Evolutionary conservation across 2,888 invertebrate genomes (phyloP).

Genomic region (Drosophila merina): DNA sequence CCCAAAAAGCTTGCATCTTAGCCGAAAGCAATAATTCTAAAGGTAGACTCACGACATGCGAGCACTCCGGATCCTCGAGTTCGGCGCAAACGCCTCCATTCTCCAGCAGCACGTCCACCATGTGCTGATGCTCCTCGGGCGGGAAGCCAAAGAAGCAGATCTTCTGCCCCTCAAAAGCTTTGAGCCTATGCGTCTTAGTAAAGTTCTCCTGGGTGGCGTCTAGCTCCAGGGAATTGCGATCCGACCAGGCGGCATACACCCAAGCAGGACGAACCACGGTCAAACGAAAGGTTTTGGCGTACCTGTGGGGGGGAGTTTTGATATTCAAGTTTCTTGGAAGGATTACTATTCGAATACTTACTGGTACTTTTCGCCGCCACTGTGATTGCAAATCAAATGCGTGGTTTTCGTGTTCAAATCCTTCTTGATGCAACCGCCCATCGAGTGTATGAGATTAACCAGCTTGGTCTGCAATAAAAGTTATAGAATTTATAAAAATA

Average conservation of each 20-base stretch:
- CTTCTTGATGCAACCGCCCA: slow-evolving; percentile 97
- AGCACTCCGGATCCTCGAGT: slow-evolving; percentile 92
- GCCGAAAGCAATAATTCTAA: neutral
- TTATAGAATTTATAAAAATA: neutral
- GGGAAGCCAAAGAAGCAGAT: slow-evolving; percentile 96
- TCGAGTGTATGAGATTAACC: slow-evolving; percentile 95
- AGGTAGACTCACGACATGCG: slow-evolving; percentile 93
- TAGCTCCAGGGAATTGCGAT: slow-evolving; percentile 88
- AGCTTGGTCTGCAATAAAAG: slow-evolving; percentile 88
- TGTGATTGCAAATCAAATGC: slow-evolving; percentile 95
- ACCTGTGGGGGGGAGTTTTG: slow-evolving; percentile 80
- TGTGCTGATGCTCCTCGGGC: slow-evolving; percentile 94
- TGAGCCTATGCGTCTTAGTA: slow-evolving; percentile 90
- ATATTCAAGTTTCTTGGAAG: too few species aligned
- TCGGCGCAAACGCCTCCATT: slow-evolving; percentile 93
- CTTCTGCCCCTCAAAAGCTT: slow-evolving; percentile 93
- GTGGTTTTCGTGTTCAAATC: slow-evolving; percentile 95
- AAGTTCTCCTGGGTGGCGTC: slow-evolving; percentile 89
- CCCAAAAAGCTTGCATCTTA: slow-evolving; percentile 17
- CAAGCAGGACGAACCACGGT: slow-evolving; percentile 95
- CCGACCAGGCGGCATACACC: slow-evolving; percentile 95
- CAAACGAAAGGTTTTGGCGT: slow-evolving; percentile 94
- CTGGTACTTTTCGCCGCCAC: slow-evolving; percentile 96
- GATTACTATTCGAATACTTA: slow-evolving; percentile 64
- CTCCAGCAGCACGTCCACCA: slow-evolving; percentile 93